Conservation (phyloP, 2,888 invertebrate genomes). For the Brassicogethes aeneus region DNA sequence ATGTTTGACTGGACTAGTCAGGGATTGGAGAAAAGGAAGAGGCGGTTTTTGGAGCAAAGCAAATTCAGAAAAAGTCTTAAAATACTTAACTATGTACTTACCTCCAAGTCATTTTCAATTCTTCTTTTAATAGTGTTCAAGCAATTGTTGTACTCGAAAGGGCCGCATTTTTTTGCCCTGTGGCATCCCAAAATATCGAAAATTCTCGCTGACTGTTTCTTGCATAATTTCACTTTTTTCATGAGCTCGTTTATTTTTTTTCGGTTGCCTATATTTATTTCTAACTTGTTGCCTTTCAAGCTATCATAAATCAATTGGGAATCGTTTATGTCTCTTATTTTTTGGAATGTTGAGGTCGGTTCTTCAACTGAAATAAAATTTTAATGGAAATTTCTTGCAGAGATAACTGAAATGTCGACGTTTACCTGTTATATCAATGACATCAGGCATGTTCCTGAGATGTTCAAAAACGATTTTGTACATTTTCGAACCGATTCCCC, state of each 20-base stretch:
- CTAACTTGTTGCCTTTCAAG: conserved; percentile 10
- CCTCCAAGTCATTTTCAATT: conserved; percentile 18
- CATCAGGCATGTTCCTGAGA: conserved; percentile 39
- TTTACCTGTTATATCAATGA: conserved; percentile 67
- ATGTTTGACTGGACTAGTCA: no score
- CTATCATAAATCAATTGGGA: conserved; percentile 17
- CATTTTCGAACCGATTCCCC: conserved; percentile 77
- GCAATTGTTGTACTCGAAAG: conserved; percentile 14
- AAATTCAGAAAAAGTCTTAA: no score
- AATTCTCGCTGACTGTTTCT: conserved; percentile 22
- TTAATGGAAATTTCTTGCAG: neutral
- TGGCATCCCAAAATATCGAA: conserved; percentile 26
- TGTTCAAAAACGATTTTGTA: conserved; percentile 38
- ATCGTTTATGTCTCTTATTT: conserved; percentile 61
- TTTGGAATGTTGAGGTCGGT: conserved; percentile 84
- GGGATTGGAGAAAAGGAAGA: no score
- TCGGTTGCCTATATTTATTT: conserved; percentile 8
- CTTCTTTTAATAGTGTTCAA: conserved; percentile 20
- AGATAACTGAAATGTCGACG: neutral
- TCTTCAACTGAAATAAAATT: conserved; percentile 67
- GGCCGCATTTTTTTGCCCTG: conserved; percentile 15
- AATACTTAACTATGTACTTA: conserved; percentile 12
- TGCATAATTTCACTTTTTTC: conserved; percentile 23
- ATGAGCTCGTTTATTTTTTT: conserved; percentile 20
- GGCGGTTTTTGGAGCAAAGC: no score